Conservation (phyloP, 2,888 invertebrate species). For the Acholoe squamosa region DNA sequence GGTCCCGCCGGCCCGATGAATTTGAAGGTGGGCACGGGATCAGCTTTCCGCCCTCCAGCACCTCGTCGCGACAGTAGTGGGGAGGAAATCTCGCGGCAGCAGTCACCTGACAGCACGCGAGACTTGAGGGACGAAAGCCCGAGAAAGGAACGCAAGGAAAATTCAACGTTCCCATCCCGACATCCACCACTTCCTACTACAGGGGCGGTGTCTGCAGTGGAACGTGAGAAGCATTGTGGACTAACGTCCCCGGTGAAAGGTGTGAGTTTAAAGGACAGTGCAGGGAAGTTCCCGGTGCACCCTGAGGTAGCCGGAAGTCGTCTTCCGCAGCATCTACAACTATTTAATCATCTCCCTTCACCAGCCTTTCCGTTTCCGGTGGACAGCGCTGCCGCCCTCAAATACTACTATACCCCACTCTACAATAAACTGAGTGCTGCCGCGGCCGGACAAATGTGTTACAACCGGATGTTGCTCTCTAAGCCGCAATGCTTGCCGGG, state of each 20-base stretch:
- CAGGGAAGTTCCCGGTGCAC: constrained; percentile 34
- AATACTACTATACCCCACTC: constrained; percentile 68
- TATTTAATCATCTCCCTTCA: constrained; percentile 73
- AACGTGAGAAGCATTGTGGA: not conserved
- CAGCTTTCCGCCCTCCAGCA: constrained; percentile 25
- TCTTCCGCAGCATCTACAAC: constrained; percentile 70
- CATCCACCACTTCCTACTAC: not conserved
- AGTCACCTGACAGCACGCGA: constrained; percentile 53
- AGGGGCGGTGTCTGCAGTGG: not conserved
- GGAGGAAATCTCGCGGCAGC: not conserved
- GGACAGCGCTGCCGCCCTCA: constrained; percentile 69
- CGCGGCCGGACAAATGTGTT: constrained; percentile 37
- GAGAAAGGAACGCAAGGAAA: not conserved
- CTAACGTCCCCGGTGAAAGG: not conserved
- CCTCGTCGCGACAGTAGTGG: not conserved
- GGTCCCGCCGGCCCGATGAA: constrained; percentile 30
- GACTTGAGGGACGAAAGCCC: constrained; percentile 34
- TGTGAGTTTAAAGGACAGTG: constrained; percentile 34
- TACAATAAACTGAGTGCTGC: constrained; percentile 45
- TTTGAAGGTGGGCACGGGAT: constrained; percentile 30
- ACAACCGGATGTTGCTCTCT: constrained; percentile 19
- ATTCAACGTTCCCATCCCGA: not conserved
- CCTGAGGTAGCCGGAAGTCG: not conserved
- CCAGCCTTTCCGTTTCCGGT: constrained; percentile 71
- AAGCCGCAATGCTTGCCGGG: not conserved